A percentile compares a stretch with the other conserved stretches of the same genome.
Conservation (phyloP, 2,797 vertebrate genomes). For the Tarsius wallacei region DNA sequence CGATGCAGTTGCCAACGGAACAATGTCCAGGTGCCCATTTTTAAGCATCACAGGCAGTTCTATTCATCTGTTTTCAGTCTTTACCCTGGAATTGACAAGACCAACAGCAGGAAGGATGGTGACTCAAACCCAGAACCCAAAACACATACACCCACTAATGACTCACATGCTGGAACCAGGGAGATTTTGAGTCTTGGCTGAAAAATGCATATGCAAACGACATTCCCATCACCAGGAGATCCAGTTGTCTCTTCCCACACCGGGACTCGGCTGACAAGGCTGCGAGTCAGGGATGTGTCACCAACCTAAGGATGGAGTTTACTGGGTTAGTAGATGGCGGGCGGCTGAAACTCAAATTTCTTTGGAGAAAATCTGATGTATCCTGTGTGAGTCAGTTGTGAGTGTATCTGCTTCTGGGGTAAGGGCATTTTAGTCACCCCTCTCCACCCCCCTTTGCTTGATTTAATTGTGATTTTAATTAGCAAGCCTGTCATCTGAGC, state of each 20-base stretch:
- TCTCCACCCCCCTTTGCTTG: background rate
- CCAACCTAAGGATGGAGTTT: background rate
- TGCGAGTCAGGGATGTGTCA: conserved; percentile 63
- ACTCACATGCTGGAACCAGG: conserved; percentile 64
- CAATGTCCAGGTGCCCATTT: background rate
- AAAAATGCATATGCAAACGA: conserved; percentile 42
- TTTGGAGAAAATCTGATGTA: conserved; percentile 64
- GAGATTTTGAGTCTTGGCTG: conserved; percentile 69
- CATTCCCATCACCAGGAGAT: background rate
- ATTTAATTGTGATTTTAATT: conserved; percentile 81
- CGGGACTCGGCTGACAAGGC: background rate
- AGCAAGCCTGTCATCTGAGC: conserved; percentile 20
- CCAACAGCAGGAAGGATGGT: conserved; percentile 73
- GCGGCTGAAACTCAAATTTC: background rate
- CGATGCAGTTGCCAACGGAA: background rate
- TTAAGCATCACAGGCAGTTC: background rate
- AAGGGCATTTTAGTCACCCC: background rate
- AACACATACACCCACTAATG: conserved; percentile 79
- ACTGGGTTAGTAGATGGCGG: conserved; percentile 66
- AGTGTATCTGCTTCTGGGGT: conserved; percentile 45
- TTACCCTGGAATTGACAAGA: conserved; percentile 13
- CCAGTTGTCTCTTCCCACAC: background rate
- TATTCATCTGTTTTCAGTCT: background rate
- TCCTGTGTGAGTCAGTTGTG: conserved; percentile 80
- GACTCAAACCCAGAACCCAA: conserved; percentile 80